Evolutionary conservation across 2,113 vertebrate species (phyloP).

Genomic region (Meles meles): DNA sequence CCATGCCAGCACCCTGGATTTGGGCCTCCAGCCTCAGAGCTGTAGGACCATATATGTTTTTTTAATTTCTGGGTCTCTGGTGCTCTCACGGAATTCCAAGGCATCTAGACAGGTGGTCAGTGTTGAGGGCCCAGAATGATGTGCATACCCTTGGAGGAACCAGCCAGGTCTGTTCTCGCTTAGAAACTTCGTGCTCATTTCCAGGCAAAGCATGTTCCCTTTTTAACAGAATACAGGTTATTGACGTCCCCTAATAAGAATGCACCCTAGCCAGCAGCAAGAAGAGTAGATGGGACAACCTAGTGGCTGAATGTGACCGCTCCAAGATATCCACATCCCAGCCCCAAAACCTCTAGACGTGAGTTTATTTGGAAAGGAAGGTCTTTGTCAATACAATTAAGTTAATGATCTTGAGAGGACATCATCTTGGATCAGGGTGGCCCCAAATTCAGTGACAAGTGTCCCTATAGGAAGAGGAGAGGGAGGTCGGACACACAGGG

Average conservation of each 20-base stretch:
- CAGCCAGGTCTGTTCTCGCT: accelerated
- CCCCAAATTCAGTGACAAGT: no score
- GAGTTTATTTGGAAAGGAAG: neutral
- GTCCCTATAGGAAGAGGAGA: neutral
- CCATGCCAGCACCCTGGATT: neutral
- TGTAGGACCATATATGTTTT: accelerated
- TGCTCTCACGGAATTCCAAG: accelerated
- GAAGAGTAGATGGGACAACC: accelerated
- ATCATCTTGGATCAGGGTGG: accelerated
- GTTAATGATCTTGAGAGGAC: neutral
- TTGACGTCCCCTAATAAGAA: no score
- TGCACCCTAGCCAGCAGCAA: accelerated
- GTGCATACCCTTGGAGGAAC: neutral
- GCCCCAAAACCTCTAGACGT: no score
- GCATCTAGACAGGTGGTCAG: no score
- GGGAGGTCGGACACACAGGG: neutral
- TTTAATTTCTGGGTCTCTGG: accelerated
- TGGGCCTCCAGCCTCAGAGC: neutral
- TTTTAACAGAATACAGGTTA: accelerated
- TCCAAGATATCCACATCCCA: no score
- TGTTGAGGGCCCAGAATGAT: neutral
- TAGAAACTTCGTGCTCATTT: accelerated
- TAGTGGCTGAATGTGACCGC: no score
- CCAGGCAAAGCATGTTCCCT: neutral
- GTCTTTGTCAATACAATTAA: neutral